Evolutionary conservation across 35 echinoderm and acorn worm genomes (phyloP), one percentile per base, ranked within the genome.

Genomic region (Holothuria glaberrima): DNA sequence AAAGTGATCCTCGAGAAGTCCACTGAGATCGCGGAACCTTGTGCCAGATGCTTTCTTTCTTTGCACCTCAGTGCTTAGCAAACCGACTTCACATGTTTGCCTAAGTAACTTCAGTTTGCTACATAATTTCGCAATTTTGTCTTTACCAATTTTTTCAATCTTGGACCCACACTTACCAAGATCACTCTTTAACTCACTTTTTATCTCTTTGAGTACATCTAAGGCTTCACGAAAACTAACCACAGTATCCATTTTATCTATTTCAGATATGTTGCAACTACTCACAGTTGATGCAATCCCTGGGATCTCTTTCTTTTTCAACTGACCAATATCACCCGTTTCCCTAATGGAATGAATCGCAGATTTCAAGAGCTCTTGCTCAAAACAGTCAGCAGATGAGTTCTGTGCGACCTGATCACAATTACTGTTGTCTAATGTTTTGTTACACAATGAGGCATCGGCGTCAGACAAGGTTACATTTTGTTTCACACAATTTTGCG

Each of bases 31-130:
- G 19, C 64, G 64, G 22, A 14, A 68, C n/a, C 64, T 10, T 20
- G 9, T 10, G 9, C 64, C 64, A 68, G 64, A 68, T 68, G 64
- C 64, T 20, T 68, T 68, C 64, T 68, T 68, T 20, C 64, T 68
- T 26, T 68, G 64, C 64, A 68, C 64, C 64, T 68, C 64, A 68
- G 64, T 68, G 64, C 64, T 68, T 4, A 68, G 64, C 64, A 68
- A 68, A 68, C 64, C 64, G 19, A 68, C 64, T 68, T 68, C 64
- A 68, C 64, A 68, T 20, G 64, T 68, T 68, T 68, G 64, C 22
- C 64, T 68, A 12, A 68, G 64, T 26, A 68, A 68, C n/a, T 68
- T 68, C 64, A 68, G 5, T 68, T 68, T 68, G 16, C 50, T 54
- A 54, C 50, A 12, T 5, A 54, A 9, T 9, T 78, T 24, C 7